These are phyloP conservation scores for Seladonia tumulorum DNA, from an alignment of 2,888 invertebrate genomes.

Conservation along the genomic window DNA sequence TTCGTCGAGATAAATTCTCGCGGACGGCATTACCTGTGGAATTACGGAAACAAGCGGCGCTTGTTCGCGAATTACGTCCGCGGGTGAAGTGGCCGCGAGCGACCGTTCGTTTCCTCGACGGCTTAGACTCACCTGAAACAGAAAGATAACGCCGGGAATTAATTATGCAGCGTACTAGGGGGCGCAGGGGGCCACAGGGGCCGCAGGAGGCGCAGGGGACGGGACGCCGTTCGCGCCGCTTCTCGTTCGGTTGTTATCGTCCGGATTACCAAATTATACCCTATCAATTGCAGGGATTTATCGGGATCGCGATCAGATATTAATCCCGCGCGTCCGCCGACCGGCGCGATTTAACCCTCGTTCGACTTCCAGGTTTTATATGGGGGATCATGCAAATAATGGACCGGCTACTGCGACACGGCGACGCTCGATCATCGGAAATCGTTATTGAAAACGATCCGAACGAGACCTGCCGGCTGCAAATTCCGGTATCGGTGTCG, in stretches of 20 bases:
- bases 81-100: constrained; percentile 21
- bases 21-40: neutral
- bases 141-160: constrained; percentile 72
- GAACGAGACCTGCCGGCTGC: neutral
- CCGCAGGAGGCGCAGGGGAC: neutral
- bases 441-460: constrained; percentile 9
- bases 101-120: constrained; percentile 55
- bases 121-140: constrained; percentile 73
- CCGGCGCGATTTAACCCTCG: constrained; percentile 32
- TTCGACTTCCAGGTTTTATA: constrained; percentile 40
- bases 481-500: neutral
- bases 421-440: constrained; percentile 2
- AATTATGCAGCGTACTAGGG: constrained; percentile 59
- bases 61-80: neutral
- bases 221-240: neutral
- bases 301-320: constrained; percentile 55
- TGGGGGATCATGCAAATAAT: constrained; percentile 37
- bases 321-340: constrained; percentile 28
- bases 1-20: neutral
- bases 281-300: constrained; percentile 68
- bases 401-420: constrained; percentile 5
- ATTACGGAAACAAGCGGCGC: constrained; percentile 20
- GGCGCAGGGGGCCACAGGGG: neutral
- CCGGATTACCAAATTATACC: constrained; percentile 70
- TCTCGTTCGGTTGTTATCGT: constrained; percentile 59